phyloP scores from a whole-genome alignment of 92 coral and sea anemone genomes.

The Paramuricea clavata region DNA sequence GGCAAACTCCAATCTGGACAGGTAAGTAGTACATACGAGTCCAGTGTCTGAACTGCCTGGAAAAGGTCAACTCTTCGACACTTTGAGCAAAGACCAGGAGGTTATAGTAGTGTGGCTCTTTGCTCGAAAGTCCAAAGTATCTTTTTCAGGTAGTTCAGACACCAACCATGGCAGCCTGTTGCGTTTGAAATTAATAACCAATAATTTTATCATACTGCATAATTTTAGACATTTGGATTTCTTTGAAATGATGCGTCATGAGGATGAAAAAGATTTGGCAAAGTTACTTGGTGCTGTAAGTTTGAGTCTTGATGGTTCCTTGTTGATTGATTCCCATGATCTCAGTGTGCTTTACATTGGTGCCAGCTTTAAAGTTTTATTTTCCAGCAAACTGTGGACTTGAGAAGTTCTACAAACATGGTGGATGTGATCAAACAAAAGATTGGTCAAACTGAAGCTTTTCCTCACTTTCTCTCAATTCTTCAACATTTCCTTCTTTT shows the following conservation, averaged over 20 bases:
- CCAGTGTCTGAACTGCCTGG: no score
- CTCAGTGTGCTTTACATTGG: no score
- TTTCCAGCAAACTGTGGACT: slow-evolving; percentile 90
- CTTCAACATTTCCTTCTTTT: slow-evolving; percentile 89
- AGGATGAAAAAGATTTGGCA: slow-evolving; percentile 95
- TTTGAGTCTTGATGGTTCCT: background rate
- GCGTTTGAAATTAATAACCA: background rate
- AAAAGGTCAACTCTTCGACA: no score
- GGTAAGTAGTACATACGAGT: no score
- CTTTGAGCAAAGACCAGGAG: no score
- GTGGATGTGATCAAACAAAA: slow-evolving; percentile 88
- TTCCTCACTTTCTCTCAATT: slow-evolving; percentile 91
- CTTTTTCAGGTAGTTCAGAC: no score
- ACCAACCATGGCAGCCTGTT: no score
- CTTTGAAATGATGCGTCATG: slow-evolving; percentile 90
- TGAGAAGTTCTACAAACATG: slow-evolving; percentile 95
- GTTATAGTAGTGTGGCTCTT: no score
- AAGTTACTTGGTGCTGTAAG: slow-evolving; percentile 91
- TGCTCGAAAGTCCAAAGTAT: no score
- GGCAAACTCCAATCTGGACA: slow-evolving; percentile 89
- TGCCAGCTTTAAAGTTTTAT: background rate
- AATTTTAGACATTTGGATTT: slow-evolving; percentile 90
- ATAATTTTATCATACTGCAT: background rate
- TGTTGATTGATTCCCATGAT: background rate
- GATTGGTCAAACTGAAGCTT: slow-evolving; percentile 87